These are phyloP conservation scores for Picathartes gymnocephalus DNA, from an alignment of 2,113 vertebrate species.

Conservation along the genomic window DNA sequence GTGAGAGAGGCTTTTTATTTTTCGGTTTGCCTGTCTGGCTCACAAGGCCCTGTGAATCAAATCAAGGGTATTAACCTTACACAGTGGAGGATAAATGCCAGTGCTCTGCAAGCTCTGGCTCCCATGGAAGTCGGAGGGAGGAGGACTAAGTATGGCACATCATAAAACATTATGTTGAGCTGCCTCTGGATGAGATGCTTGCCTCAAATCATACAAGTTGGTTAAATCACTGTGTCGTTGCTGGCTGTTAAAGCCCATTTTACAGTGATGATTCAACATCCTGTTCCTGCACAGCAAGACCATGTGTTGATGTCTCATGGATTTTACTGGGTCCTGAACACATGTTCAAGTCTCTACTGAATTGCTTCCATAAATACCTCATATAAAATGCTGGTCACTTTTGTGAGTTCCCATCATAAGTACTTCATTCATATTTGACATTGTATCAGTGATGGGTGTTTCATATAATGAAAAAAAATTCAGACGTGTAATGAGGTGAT, in stretches of 20 bases:
- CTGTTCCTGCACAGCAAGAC: neutral
- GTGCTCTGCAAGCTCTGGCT: neutral
- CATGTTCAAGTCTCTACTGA: neutral
- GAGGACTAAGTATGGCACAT: neutral
- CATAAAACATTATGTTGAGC: neutral
- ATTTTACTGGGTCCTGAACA: neutral
- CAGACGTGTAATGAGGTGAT: neutral
- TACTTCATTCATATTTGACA: neutral
- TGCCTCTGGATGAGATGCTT: neutral
- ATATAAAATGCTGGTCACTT: neutral
- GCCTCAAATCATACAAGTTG: neutral
- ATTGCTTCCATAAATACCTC: neutral
- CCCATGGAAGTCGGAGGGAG: neutral
- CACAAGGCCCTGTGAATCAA: neutral
- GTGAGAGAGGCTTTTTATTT: slow-evolving; percentile 37
- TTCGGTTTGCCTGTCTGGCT: slow-evolving; percentile 7
- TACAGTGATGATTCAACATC: neutral
- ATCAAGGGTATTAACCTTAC: neutral
- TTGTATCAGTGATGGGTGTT: neutral
- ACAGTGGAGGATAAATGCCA: neutral
- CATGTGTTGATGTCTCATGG: neutral
- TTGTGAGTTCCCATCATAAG: neutral
- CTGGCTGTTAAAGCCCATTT: neutral
- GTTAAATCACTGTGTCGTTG: neutral
- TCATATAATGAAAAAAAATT: neutral